Evolutionary conservation across 2,888 invertebrate genomes (phyloP).

Genomic region (Meloe dianella): DNA sequence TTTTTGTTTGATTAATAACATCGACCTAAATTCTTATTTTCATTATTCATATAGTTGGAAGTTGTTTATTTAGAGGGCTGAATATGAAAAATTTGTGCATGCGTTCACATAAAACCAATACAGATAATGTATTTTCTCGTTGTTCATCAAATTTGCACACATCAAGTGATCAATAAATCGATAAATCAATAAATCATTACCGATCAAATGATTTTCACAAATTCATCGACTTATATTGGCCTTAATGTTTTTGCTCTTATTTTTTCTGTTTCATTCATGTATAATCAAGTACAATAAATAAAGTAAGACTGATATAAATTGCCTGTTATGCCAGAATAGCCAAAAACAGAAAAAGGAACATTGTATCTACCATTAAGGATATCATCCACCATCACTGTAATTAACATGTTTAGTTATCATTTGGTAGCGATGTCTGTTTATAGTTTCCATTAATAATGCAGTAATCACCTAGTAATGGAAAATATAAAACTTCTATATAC

Average conservation of each 20-base stretch:
- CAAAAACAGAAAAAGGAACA: constrained; percentile 25
- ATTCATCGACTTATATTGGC: not conserved
- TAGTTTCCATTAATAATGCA: constrained; percentile 51
- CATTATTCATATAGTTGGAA: constrained; percentile 50
- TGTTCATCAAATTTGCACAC: constrained; percentile 45
- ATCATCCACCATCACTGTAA: constrained; percentile 46
- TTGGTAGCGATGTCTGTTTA: constrained; percentile 49
- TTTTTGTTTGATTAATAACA: constrained; percentile 43
- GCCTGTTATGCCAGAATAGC: not conserved
- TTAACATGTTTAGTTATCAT: constrained; percentile 52
- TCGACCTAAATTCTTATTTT: constrained; percentile 49
- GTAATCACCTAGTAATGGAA: constrained; percentile 50
- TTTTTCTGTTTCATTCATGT: not conserved
- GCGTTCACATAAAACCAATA: constrained; percentile 56
- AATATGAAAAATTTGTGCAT: constrained; percentile 55
- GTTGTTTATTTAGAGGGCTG: constrained; percentile 52
- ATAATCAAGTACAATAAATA: constrained; percentile 1
- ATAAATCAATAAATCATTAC: not conserved
- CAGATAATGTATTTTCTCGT: constrained; percentile 53
- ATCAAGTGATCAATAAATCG: constrained; percentile 26
- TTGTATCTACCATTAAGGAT: constrained; percentile 29
- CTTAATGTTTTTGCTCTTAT: not conserved
- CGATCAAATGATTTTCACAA: not conserved
- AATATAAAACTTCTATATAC: constrained; percentile 41
- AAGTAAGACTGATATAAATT: not conserved